Evolutionary conservation across 23 tunicate genomes (phyloP).

Genomic region (Clavelina lepadiformis): DNA sequence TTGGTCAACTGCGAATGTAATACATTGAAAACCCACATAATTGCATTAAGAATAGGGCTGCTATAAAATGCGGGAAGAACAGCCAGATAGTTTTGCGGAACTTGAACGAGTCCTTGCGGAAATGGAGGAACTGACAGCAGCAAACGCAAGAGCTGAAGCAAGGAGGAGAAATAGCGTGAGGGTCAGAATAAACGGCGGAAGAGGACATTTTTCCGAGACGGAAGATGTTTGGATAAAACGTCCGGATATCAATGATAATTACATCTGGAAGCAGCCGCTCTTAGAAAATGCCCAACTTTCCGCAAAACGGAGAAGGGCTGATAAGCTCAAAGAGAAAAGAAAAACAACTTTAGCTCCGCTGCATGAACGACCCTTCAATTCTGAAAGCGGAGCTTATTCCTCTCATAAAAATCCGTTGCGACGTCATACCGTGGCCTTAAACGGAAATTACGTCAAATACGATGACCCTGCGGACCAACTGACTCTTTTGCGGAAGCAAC

Average conservation of each 20-base stretch:
- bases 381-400: neutral
- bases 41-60: too few relatives aligned
- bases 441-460: constrained; percentile 34
- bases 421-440: constrained; percentile 28
- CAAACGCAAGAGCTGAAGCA: constrained; percentile 3
- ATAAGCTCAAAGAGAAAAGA: neutral
- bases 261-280: neutral
- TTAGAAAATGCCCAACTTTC: neutral
- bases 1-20: too few relatives aligned
- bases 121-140: constrained; percentile 43
- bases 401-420: neutral
- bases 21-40: too few relatives aligned
- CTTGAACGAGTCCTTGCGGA: constrained; percentile 52
- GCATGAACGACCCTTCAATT: neutral
- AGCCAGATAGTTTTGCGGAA: constrained; percentile 20
- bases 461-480: constrained; percentile 48
- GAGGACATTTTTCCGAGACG: too few relatives aligned
- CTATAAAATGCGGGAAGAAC: constrained; percentile 45
- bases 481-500: constrained; percentile 28
- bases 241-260: constrained; percentile 7
- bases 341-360: neutral
- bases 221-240: constrained; percentile 40
- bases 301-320: neutral
- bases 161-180: too few relatives aligned
- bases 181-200: too few relatives aligned